These are phyloP conservation scores for Coenobita brevimanus DNA, from an alignment of 1,140 invertebrate genomes.

Conservation along the genomic window DNA sequence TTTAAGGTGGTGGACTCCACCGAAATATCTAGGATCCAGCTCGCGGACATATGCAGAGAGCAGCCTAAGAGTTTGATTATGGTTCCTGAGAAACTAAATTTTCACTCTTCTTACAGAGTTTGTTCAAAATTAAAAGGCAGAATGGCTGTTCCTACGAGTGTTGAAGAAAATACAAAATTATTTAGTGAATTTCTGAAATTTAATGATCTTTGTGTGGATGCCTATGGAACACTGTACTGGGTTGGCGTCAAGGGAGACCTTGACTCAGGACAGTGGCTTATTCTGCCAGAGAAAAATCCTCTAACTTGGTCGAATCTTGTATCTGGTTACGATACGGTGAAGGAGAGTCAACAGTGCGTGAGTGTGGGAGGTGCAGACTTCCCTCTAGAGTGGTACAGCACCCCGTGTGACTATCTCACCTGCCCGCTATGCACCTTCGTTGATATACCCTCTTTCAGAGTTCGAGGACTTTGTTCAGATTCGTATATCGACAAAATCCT, in stretches of 20 bases:
- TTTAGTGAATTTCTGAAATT: conserved; percentile 14
- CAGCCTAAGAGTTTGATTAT: not conserved
- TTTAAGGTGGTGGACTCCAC: not conserved
- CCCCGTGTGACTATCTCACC: not conserved
- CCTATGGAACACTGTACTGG: conserved; percentile 32
- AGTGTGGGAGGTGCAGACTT: not conserved
- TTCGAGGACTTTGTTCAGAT: not conserved
- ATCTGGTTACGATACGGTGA: not conserved
- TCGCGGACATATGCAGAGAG: not conserved
- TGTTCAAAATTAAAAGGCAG: not conserved
- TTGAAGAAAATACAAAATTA: conserved; percentile 4
- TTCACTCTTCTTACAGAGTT: not conserved
- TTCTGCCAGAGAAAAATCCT: not conserved
- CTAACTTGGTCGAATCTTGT: not conserved
- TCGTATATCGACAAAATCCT: not conserved
- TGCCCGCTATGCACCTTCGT: conserved; percentile 15
- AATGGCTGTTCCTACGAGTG: conserved; percentile 2
- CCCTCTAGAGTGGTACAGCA: not conserved
- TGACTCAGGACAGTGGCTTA: not conserved
- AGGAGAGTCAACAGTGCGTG: not conserved
- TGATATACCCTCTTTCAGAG: not conserved
- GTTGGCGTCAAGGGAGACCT: not conserved
- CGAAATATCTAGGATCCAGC: not conserved
- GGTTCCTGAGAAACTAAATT: conserved; percentile 10
- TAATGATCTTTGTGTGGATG: conserved; percentile 12